These are phyloP conservation scores for Panthera uncia DNA, from an alignment of 2,113 vertebrate species.

Conservation along the genomic window DNA sequence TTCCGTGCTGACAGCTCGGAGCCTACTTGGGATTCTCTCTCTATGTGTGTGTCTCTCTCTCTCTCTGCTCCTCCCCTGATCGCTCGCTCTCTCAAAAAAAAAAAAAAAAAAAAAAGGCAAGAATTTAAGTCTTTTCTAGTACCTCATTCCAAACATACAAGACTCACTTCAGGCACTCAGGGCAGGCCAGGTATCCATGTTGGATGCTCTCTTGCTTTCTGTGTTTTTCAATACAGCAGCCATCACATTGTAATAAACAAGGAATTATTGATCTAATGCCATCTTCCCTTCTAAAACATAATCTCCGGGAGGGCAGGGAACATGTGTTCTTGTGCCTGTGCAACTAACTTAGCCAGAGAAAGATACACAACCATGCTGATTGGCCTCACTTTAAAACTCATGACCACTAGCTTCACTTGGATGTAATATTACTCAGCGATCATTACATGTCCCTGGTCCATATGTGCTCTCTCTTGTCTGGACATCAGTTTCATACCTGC, in stretches of 20 bases:
- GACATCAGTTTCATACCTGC: background rate
- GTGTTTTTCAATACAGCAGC: background rate
- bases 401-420: background rate
- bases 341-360: background rate
- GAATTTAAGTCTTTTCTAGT: background rate
- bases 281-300: background rate
- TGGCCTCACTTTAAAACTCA: background rate
- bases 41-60: too few species aligned
- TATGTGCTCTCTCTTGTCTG: background rate
- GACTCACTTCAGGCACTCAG: too few species aligned
- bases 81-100: background rate
- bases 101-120: conserved; percentile 10
- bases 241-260: background rate
- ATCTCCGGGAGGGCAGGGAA: background rate
- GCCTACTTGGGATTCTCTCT: too few species aligned
- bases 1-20: too few species aligned
- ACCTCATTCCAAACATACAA: background rate
- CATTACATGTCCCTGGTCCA: background rate
- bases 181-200: background rate
- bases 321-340: background rate
- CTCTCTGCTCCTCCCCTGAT: too few species aligned
- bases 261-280: background rate
- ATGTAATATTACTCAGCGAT: background rate
- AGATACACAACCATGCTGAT: background rate
- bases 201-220: too few species aligned